Base-by-base conservation (phyloP, 2,797 vertebrate species). In the Poeciliopsis paucimaculata region DNA sequence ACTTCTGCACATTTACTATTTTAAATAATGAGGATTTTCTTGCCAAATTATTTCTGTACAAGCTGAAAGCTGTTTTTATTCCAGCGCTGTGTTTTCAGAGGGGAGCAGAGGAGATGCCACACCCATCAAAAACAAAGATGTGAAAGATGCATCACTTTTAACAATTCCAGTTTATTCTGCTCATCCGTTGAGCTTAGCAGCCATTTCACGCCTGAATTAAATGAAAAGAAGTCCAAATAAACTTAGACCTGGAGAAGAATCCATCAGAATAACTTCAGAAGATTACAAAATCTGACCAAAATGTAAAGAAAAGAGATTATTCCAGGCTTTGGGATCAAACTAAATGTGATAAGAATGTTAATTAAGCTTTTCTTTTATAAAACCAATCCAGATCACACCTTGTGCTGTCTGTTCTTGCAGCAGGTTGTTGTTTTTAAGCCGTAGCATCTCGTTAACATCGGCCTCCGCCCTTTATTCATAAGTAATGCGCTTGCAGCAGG, bases 401-500 rank as follows among this genome's bases (percentile, higher is more conserved):
- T 2, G 39, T 55, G 23, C n/a, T 45, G 18, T 20, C 28, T 3
- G 18, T 46, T 51, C 28, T 47, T 57, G 31, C 16, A 45, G 39
- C 8, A n/a, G 55, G 31, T 66, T 3, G 7, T 78, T 75, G 10
- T 74, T 41, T 89, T 73, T 87, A 60, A 76, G 57, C 46, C 0
- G 83, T 77, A 82, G 80, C 72, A 72, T 93, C 47, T 80, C 75
- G 77, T 84, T 81, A 5, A 12, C 87, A 78, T 90, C 90, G 76
- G 26, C 76, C 75, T 87, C 90, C 88, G 66, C 86, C 89, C 82
- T 82, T 93, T 88, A 92, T 94, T 86, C 82, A 94, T 94, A 91
- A 94, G 86, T 93, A 91, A 94, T 93, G 93, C 92, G 72, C 84
- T 70, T 72, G 89, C 89, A 89, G 88, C 83, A 60, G 77, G 89